Conservation (phyloP, 2,113 vertebrate species). For the Silurus glanis region DNA sequence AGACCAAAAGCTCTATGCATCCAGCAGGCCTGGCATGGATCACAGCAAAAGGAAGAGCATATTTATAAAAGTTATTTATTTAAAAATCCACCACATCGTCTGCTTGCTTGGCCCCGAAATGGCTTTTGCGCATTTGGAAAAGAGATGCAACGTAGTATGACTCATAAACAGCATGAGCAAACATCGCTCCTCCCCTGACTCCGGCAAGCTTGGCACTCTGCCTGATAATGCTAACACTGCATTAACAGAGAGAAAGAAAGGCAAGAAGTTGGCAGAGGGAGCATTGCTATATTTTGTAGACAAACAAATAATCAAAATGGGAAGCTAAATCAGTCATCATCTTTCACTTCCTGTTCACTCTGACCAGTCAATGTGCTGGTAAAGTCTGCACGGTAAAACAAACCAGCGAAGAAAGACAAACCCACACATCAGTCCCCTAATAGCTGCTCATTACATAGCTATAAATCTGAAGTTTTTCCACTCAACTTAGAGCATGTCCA, state of each 20-base stretch:
- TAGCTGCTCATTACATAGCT: slow-evolving; percentile 58
- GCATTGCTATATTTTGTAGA: neutral
- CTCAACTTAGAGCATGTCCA: slow-evolving; percentile 56
- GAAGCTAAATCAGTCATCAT: slow-evolving; percentile 3
- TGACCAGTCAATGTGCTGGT: slow-evolving; percentile 53
- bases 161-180: slow-evolving; percentile 43
- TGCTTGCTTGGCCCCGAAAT: slow-evolving; percentile 50
- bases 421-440: slow-evolving; percentile 41
- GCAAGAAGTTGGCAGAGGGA: neutral
- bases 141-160: slow-evolving; percentile 42
- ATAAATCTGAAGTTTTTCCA: slow-evolving; percentile 64
- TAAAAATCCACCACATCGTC: slow-evolving; percentile 35
- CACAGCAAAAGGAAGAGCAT: slow-evolving; percentile 35
- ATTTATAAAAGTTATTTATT: slow-evolving; percentile 47
- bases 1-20: slow-evolving; percentile 22
- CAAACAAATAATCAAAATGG: neutral
- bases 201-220: slow-evolving; percentile 45
- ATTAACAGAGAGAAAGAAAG: slow-evolving; percentile 27
- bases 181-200: slow-evolving; percentile 14
- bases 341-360: slow-evolving; percentile 6
- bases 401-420: slow-evolving; percentile 44
- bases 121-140: slow-evolving; percentile 59
- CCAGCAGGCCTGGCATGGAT: slow-evolving; percentile 35
- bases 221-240: slow-evolving; percentile 37
- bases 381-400: slow-evolving; percentile 63